These are phyloP conservation scores for Odocoileus virginianus DNA, from an alignment of 2,113 vertebrate genomes.

Conservation along the genomic window DNA sequence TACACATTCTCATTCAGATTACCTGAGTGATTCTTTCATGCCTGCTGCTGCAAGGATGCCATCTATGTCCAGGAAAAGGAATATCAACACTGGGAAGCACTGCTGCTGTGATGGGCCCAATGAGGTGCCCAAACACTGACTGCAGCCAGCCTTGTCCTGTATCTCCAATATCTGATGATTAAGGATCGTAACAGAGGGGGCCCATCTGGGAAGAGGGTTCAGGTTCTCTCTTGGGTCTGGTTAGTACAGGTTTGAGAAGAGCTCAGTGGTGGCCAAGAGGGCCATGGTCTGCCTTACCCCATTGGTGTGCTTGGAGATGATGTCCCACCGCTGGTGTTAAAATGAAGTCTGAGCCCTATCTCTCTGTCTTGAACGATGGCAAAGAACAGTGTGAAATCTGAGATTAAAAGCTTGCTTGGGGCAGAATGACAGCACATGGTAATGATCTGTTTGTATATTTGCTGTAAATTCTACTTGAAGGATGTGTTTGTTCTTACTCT, in stretches of 20 bases:
- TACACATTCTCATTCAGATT: background rate
- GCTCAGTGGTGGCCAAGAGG: background rate
- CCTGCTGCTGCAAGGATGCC: background rate
- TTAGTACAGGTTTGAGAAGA: background rate
- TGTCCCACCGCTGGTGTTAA: background rate
- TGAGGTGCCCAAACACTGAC: background rate
- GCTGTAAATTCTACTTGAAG: background rate
- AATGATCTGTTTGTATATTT: background rate
- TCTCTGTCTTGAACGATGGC: background rate
- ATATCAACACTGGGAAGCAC: background rate
- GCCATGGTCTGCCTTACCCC: no score
- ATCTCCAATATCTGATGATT: background rate
- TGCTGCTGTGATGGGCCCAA: background rate
- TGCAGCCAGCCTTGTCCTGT: background rate
- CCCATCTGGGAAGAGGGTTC: background rate
- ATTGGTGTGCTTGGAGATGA: background rate
- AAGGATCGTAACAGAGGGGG: background rate
- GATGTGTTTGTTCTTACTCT: background rate
- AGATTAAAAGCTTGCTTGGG: background rate
- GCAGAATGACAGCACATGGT: background rate
- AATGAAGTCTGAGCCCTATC: background rate
- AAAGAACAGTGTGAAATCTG: background rate
- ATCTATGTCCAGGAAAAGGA: background rate
- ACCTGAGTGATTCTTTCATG: background rate
- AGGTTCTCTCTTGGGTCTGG: background rate